A percentile compares a stretch with the other conserved stretches of the same genome.
phyloP scores from a whole-genome alignment of 2,797 vertebrate species.

The Mus caroli region DNA sequence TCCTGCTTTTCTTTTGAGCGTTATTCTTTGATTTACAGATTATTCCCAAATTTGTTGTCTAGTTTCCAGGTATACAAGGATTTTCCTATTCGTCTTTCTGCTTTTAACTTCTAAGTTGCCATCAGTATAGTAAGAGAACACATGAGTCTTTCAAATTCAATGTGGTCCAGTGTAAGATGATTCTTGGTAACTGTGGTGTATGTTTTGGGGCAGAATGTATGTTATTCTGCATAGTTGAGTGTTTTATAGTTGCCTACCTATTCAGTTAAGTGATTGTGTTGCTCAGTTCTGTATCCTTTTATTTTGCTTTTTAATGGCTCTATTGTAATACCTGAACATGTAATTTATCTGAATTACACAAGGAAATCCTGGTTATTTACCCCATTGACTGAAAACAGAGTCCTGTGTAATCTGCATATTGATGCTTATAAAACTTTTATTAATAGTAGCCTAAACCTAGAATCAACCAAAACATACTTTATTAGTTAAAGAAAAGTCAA shows the following conservation, averaged over 20 bases:
- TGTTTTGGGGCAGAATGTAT: background rate
- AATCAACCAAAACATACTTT: background rate
- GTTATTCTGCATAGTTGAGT: background rate
- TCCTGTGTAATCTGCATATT: background rate
- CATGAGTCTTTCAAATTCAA: background rate
- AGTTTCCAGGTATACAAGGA: background rate
- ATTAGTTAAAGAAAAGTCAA: background rate
- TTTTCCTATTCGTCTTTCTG: background rate
- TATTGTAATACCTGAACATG: background rate
- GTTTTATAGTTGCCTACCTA: background rate
- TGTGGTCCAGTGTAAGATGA: slow-evolving; percentile 75
- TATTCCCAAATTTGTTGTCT: background rate
- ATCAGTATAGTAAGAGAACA: background rate
- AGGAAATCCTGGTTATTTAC: background rate
- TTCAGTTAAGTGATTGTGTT: background rate
- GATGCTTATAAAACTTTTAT: slow-evolving; percentile 21
- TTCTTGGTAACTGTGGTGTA: background rate
- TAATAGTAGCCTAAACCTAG: background rate
- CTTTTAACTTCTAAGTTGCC: slow-evolving; percentile 1
- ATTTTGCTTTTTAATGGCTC: background rate
- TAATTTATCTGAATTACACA: background rate
- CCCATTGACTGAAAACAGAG: background rate
- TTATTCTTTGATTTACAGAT: background rate
- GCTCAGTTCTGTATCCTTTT: background rate
- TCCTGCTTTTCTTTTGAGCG: background rate